phyloP scores from a whole-genome alignment of 2,888 invertebrate species.

The Sipha maydis region DNA sequence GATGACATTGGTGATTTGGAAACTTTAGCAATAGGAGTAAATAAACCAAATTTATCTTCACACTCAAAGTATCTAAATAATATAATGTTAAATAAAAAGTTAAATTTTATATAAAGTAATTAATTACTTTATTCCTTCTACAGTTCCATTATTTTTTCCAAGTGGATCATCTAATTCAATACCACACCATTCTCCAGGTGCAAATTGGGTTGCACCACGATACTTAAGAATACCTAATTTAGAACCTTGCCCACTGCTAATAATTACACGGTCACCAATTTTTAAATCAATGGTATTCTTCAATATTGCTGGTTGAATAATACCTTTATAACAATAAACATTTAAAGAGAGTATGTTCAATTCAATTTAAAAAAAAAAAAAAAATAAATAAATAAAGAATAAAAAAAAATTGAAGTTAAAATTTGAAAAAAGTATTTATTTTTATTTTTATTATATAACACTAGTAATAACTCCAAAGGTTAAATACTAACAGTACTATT shows the following conservation, averaged over 20 bases:
- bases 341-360: too few species aligned
- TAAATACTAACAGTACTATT: too few species aligned
- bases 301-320: slow-evolving; percentile 28
- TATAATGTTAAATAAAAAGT: neutral
- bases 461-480: neutral
- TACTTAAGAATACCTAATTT: slow-evolving; percentile 88
- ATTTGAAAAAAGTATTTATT: neutral
- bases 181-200: slow-evolving; percentile 94
- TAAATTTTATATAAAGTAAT: neutral
- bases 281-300: slow-evolving; percentile 72
- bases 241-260: slow-evolving; percentile 81
- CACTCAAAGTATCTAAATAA: slow-evolving; percentile 91
- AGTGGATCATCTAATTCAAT: slow-evolving; percentile 92
- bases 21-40: slow-evolving; percentile 92
- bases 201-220: slow-evolving; percentile 90
- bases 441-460: neutral
- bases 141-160: slow-evolving; percentile 96
- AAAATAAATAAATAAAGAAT: too few species aligned
- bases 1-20: slow-evolving; percentile 81
- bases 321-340: neutral
- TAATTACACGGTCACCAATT: slow-evolving; percentile 91
- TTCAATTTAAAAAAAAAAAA: too few species aligned
- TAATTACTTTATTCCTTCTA: slow-evolving; percentile 85
- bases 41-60: slow-evolving; percentile 88
- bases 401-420: too few species aligned